Evolutionary conservation across 2,113 vertebrate genomes (phyloP).

Genomic region (Tonatia bakeri): DNA sequence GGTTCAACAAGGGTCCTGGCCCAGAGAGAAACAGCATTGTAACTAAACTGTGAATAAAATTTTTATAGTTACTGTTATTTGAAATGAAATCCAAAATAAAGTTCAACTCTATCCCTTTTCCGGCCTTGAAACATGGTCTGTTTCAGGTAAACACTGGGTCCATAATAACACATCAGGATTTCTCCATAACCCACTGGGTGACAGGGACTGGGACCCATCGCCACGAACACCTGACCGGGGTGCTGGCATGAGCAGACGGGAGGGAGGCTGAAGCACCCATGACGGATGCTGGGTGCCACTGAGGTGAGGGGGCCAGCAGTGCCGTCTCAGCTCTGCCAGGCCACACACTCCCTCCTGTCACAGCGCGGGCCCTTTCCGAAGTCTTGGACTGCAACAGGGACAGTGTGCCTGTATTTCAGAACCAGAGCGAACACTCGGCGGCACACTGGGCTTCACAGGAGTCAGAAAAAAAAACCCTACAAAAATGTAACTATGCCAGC

Average conservation of each 20-base stretch:
- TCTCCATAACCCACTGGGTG: background rate
- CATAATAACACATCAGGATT: background rate
- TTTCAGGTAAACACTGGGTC: background rate
- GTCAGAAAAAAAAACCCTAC: background rate
- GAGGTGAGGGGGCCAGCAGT: background rate
- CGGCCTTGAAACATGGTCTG: background rate
- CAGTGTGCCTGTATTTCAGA: background rate
- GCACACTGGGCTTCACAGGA: background rate
- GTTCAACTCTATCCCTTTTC: background rate
- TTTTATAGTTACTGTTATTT: background rate
- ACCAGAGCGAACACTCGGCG: background rate
- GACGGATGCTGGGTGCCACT: background rate
- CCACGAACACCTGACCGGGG: background rate
- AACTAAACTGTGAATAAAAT: background rate
- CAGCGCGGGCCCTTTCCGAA: background rate
- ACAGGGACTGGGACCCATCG: no score
- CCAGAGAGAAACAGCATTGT: background rate
- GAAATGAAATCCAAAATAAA: constrained; percentile 10
- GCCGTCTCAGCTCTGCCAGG: background rate
- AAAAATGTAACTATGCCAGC: background rate
- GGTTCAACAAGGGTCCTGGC: background rate
- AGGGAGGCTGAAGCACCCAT: background rate
- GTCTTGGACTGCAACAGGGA: background rate
- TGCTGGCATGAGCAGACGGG: background rate
- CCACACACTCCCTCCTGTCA: background rate